Evolutionary conservation across 1,140 invertebrate genomes (phyloP).

Genomic region (Cotesia chilonis): DNA sequence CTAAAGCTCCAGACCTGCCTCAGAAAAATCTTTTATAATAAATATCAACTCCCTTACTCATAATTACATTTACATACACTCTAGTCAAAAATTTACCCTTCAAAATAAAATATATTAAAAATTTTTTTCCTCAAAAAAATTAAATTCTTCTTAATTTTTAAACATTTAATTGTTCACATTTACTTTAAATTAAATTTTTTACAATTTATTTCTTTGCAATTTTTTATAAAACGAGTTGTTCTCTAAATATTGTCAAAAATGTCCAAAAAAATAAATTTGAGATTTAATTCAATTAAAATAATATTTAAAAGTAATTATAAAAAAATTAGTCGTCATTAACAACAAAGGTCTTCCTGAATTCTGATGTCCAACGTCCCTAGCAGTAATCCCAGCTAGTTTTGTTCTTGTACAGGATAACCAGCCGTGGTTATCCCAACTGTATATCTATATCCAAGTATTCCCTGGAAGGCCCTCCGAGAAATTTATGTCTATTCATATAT

Average conservation of each 20-base stretch:
- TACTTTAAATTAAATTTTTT: too few species aligned
- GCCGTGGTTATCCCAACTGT: background rate
- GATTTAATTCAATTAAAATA: too few species aligned
- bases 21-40: background rate
- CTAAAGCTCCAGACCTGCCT: conserved; percentile 13
- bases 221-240: too few species aligned
- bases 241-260: too few species aligned
- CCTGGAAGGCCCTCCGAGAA: background rate
- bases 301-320: too few species aligned
- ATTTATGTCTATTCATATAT: conserved; percentile 20
- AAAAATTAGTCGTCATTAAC: conserved; percentile 45
- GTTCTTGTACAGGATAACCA: background rate
- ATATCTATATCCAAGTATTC: background rate
- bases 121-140: too few species aligned
- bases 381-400: conserved; percentile 51
- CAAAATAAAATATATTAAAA: too few species aligned
- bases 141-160: too few species aligned
- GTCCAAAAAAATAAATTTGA: too few species aligned
- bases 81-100: too few species aligned
- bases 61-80: background rate
- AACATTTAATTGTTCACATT: too few species aligned
- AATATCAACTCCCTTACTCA: background rate
- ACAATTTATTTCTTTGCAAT: too few species aligned
- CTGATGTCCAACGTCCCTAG: conserved; percentile 53
- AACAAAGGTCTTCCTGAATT: conserved; percentile 65